Percentiles rank a stretch among this genome's conserved stretches.
Evolutionary conservation across 2,797 vertebrate genomes (phyloP).

Genomic region (Microctenopoma lineatum): DNA sequence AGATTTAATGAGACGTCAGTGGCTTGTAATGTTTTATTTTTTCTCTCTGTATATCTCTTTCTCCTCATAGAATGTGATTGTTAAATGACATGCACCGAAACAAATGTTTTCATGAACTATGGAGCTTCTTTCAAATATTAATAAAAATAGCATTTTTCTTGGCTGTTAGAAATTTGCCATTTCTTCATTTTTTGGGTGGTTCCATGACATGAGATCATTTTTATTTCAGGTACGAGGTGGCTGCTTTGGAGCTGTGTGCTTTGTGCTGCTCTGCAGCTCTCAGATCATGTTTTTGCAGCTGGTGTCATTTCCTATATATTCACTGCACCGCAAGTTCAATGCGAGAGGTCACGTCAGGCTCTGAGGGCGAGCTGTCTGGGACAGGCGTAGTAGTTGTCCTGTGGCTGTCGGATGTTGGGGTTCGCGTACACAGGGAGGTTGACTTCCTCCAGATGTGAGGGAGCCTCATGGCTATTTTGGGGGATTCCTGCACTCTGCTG

Average conservation of each 20-base stretch:
- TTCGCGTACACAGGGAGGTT: conserved; percentile 70
- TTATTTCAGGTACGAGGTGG: background rate
- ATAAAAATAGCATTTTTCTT: conserved; percentile 96
- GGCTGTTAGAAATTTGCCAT: conserved; percentile 83
- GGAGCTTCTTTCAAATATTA: conserved; percentile 97
- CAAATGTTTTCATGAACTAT: conserved; percentile 95
- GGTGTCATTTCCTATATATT: conserved; percentile 2
- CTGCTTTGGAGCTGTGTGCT: background rate
- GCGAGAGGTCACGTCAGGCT: conserved; percentile 13
- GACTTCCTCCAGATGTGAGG: conserved; percentile 71
- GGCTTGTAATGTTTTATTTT: conserved; percentile 93
- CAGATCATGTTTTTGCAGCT: background rate
- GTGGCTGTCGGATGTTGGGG: conserved; percentile 58
- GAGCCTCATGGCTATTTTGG: conserved; percentile 43
- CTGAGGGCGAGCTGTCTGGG: conserved; percentile 62
- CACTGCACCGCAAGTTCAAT: background rate
- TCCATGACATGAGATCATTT: background rate
- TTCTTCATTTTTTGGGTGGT: background rate
- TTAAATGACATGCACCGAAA: conserved; percentile 94
- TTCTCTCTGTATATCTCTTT: conserved; percentile 90
- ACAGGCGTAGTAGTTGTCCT: conserved; percentile 78
- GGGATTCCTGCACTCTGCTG: conserved; percentile 26
- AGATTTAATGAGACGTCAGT: conserved; percentile 92
- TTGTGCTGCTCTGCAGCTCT: background rate
- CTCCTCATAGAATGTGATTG: conserved; percentile 99